A percentile compares a stretch with the other conserved stretches of the same genome.
Conservation (phyloP, 2,113 vertebrate species). For the Pelecanoides urinatrix region DNA sequence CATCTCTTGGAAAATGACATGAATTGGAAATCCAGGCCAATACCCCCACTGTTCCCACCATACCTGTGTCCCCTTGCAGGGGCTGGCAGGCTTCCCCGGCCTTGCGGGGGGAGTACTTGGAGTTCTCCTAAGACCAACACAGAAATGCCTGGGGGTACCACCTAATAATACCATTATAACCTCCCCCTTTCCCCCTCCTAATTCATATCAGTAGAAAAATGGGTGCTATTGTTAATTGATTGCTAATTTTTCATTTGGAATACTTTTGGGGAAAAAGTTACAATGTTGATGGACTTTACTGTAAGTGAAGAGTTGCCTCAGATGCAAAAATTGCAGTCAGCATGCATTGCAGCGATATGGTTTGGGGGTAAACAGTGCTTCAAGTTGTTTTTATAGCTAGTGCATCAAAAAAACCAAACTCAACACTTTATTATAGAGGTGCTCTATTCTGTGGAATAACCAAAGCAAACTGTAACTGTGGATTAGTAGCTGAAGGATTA, state of each 20-base stretch:
- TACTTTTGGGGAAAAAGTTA: not conserved
- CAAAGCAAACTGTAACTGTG: not conserved
- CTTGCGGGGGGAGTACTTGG: not conserved
- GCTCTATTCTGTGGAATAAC: not conserved
- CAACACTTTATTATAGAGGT: not conserved
- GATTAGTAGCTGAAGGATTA: not conserved
- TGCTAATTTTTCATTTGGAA: not conserved
- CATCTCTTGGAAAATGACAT: not conserved
- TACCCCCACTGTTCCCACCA: rapidly evolving
- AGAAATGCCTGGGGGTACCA: not conserved
- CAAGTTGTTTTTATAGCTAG: not conserved
- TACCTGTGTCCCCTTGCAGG: rapidly evolving
- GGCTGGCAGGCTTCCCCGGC: not conserved
- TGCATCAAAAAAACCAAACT: not conserved
- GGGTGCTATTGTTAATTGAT: not conserved
- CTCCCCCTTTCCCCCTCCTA: not conserved
- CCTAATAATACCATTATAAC: not conserved
- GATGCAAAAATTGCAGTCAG: not conserved
- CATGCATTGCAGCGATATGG: not conserved
- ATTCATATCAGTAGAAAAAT: not conserved
- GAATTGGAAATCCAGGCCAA: not conserved
- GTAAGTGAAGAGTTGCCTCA: not conserved
- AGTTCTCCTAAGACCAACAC: not conserved
- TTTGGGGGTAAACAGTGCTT: not conserved
- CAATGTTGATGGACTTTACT: not conserved